phyloP scores from a whole-genome alignment of 2,888 invertebrate species.

The Ptychoptera contaminata region DNA sequence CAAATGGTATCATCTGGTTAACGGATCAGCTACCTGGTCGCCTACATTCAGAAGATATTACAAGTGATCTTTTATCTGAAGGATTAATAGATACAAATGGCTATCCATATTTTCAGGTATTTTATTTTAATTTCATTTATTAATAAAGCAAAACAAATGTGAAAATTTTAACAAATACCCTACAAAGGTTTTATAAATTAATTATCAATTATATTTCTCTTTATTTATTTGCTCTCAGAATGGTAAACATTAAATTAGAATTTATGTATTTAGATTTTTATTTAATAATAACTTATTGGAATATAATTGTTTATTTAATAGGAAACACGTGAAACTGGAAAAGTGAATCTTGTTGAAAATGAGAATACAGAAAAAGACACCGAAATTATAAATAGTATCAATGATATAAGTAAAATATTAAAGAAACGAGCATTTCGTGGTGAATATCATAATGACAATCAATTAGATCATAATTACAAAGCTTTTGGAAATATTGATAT shows the following conservation, averaged over 20 bases:
- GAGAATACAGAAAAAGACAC: background rate
- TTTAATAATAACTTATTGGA: too few species aligned
- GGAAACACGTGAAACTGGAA: background rate
- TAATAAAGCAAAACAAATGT: too few species aligned
- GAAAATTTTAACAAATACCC: background rate
- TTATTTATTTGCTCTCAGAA: too few species aligned
- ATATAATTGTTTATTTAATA: background rate
- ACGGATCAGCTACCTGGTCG: slow-evolving; percentile 62
- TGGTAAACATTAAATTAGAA: too few species aligned
- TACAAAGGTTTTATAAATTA: background rate
- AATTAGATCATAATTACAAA: slow-evolving; percentile 12
- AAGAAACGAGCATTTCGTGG: slow-evolving; percentile 27
- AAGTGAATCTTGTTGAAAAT: background rate
- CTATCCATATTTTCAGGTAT: slow-evolving; percentile 24
- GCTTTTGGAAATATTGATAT: slow-evolving; percentile 31
- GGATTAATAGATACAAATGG: slow-evolving; percentile 53
- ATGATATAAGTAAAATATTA: slow-evolving; percentile 24
- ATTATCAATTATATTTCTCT: background rate
- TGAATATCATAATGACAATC: slow-evolving; percentile 25
- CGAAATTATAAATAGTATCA: slow-evolving; percentile 21
- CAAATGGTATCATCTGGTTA: slow-evolving; percentile 41
- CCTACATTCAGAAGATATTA: slow-evolving; percentile 49
- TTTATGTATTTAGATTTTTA: too few species aligned
- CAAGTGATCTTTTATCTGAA: slow-evolving; percentile 41
- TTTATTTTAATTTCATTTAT: too few species aligned